Percentiles rank a stretch among this genome's conserved stretches.
Evolutionary conservation across 2,888 invertebrate genomes (phyloP).

Genomic region (Tolmerus cingulatus): DNA sequence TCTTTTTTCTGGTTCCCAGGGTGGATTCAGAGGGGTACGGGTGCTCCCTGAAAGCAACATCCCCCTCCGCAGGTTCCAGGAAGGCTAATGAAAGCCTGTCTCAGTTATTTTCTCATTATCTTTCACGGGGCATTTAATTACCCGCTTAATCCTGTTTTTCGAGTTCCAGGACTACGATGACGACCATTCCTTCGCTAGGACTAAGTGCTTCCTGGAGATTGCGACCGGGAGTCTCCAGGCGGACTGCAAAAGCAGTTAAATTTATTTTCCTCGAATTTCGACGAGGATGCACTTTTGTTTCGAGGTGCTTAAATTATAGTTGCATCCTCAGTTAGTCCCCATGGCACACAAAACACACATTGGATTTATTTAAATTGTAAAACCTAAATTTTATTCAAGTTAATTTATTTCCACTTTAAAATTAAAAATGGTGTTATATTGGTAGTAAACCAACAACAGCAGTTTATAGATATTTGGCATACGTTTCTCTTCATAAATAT

Average conservation of each 20-base stretch:
- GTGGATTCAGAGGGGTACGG: background rate
- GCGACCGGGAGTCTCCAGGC: background rate
- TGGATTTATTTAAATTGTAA: background rate
- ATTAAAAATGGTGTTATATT: too few relatives aligned
- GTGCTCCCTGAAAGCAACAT: background rate
- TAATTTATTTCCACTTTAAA: background rate
- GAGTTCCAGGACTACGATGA: background rate
- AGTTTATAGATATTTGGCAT: too few relatives aligned
- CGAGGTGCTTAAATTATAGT: background rate
- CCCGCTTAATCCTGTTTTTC: slow-evolving; percentile 25
- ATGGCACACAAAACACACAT: background rate
- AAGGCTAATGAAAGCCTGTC: slow-evolving; percentile 27
- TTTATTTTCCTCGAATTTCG: background rate
- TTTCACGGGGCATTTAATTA: slow-evolving; percentile 19
- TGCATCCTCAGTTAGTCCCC: background rate
- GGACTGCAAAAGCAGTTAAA: background rate
- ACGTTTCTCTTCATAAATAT: too few relatives aligned
- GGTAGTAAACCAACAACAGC: too few relatives aligned
- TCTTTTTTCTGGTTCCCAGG: background rate
- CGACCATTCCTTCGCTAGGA: background rate
- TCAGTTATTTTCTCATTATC: slow-evolving; percentile 37
- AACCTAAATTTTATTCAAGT: background rate
- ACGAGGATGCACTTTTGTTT: background rate
- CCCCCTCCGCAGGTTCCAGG: background rate
- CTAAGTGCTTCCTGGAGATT: background rate